A percentile compares a stretch with the other conserved stretches of the same genome.
These are phyloP conservation scores for Beaufortia kweichowensis DNA, from an alignment of 2,113 vertebrate species.

Conservation along the genomic window DNA sequence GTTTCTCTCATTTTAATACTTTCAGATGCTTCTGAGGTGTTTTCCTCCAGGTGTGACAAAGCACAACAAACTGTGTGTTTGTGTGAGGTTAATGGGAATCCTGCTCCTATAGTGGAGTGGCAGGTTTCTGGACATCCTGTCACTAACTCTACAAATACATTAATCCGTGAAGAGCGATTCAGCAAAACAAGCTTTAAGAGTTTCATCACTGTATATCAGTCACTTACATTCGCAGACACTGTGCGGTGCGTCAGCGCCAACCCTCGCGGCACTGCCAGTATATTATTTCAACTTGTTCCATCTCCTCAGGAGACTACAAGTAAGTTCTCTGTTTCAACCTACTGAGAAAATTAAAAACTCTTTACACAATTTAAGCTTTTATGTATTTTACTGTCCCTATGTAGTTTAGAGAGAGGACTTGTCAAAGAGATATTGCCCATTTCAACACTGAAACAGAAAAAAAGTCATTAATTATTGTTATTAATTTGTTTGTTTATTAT, in stretches of 20 bases:
- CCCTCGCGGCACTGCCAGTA: conserved; percentile 8
- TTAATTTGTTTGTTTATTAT: no score
- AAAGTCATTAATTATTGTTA: no score
- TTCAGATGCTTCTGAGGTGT: conserved; percentile 25
- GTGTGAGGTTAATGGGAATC: conserved; percentile 69
- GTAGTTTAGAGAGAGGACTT: no score
- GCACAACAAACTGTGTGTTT: conserved; percentile 3
- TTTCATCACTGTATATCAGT: conserved; percentile 50
- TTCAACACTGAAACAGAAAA: no score
- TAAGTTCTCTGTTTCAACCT: no score
- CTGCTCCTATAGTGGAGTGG: conserved; percentile 65
- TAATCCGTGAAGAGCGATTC: conserved; percentile 52
- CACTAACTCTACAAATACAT: conserved; percentile 55
- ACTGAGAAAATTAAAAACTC: no score
- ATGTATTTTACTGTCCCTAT: no score
- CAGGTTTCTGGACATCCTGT: conserved; percentile 59
- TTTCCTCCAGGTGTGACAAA: not conserved
- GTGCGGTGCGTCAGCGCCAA: conserved; percentile 64
- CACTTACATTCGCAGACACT: conserved; percentile 42
- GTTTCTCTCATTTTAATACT: not conserved
- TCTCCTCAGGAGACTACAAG: no score
- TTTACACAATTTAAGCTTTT: no score
- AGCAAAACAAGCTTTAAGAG: conserved; percentile 47
- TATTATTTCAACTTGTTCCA: no score
- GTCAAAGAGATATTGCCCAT: no score